Base-by-base conservation (phyloP, 1,140 invertebrate genomes). In the Berghia stephanieae region DNA sequence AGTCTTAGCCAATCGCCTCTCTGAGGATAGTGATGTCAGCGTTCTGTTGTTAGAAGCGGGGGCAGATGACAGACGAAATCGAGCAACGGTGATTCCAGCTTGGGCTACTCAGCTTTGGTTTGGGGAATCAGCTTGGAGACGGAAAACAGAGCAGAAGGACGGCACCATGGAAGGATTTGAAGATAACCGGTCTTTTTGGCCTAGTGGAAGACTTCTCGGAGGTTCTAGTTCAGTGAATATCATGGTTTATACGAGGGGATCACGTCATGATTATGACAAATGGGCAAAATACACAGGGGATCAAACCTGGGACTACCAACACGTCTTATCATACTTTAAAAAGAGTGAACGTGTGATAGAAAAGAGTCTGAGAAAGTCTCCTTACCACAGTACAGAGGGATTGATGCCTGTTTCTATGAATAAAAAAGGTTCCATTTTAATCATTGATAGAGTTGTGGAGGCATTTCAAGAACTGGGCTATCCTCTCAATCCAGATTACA, bases 281-380 rank as follows among this genome's bases (percentile, higher is more conserved):
- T 99, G 97, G 97, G 95, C 95, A 84, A 89, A 92, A 0, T 16
- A 16, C 40, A 86, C 93, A 27, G 97, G 97, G 0, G 97, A 97
- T 84, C 92, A 93, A 0, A 96, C 96, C 10, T 99, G 97, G 97
- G 93, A 93, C 1, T 96, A 93, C 79, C 92, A 94, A 70, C 93
- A 96, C 49, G 93, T 94, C 0, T 86, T 97, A 0, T 93, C 95
- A 66, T 98, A 98, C 83, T 98, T 98, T 88, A 96, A 96, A 84
- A 96, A 96, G 85, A 95, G 94, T 6, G 84, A 85, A 46, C 74
- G 57, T 75, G 83, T 77, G 5, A 68, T 97, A 96, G 93, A 94
- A 1, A 31, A 42, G 0, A 52, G 75, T 6, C 34, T 80, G 21
- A 44, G 38, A 4, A 36, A 55, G 16, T 72, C 70, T 13, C 4